phyloP scores from a whole-genome alignment of 2,113 vertebrate genomes.

The Sinosuthora webbiana region DNA sequence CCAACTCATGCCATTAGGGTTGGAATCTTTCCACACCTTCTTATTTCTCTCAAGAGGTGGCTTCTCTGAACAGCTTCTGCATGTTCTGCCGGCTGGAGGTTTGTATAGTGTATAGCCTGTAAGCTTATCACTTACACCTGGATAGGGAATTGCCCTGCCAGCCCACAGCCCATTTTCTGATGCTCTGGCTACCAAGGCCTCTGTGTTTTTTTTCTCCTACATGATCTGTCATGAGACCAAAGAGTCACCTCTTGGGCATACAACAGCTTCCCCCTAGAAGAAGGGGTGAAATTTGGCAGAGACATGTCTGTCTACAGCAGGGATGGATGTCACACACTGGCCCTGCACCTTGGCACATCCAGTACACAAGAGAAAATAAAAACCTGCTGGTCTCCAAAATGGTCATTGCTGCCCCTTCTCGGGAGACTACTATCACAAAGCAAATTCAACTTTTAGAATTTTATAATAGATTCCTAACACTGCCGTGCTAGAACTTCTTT shows the following conservation, averaged over 20 bases:
- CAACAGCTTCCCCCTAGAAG: not conserved
- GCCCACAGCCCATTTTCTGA: not conserved
- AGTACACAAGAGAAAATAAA: not conserved
- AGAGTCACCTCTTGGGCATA: not conserved
- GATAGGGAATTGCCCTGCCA: not conserved
- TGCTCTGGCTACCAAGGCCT: not conserved
- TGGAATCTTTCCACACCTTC: not conserved
- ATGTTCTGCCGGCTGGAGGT: not conserved
- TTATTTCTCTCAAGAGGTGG: not conserved
- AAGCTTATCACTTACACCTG: not conserved
- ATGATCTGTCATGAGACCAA: not conserved
- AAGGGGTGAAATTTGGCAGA: not conserved
- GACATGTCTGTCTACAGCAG: not conserved
- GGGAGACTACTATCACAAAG: not conserved
- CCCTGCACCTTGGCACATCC: not conserved
- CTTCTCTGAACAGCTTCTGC: not conserved
- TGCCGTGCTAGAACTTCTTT: not conserved
- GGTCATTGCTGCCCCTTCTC: not conserved
- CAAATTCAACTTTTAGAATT: not conserved
- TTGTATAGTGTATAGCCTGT: not conserved
- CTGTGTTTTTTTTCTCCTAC: not conserved
- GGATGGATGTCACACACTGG: not conserved
- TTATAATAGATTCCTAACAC: not conserved
- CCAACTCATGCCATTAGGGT: not conserved
- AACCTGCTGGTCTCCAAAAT: not conserved